Evolutionary conservation across 2,113 vertebrate species (phyloP).

Genomic region (Bufo gargarizans): DNA sequence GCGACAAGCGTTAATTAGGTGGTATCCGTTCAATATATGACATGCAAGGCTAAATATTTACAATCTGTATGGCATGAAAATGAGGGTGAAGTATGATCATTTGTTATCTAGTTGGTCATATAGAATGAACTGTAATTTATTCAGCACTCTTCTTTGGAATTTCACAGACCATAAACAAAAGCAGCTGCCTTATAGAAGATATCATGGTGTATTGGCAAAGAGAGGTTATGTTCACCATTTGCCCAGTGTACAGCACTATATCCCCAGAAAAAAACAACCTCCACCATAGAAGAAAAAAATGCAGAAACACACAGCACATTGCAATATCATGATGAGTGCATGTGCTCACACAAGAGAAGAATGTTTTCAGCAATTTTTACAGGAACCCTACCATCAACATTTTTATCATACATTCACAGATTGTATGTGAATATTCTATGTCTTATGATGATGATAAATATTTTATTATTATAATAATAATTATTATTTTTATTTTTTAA

Average conservation of each 20-base stretch:
- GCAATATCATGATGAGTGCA: too few species aligned
- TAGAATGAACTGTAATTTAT: background rate
- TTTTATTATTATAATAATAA: too few species aligned
- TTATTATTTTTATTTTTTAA: too few species aligned
- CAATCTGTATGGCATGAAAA: slow-evolving; percentile 22
- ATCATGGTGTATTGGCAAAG: background rate
- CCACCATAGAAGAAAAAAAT: too few species aligned
- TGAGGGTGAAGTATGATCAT: background rate
- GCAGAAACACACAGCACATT: too few species aligned
- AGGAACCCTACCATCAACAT: too few species aligned
- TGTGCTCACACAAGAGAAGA: too few species aligned
- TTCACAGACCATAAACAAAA: background rate
- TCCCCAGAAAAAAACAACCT: too few species aligned
- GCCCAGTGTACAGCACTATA: background rate
- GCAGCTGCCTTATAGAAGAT: background rate
- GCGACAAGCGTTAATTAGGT: slow-evolving; percentile 50
- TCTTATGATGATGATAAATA: too few species aligned
- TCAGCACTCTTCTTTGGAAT: background rate
- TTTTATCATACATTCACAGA: too few species aligned
- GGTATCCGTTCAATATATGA: slow-evolving; percentile 49
- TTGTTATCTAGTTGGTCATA: slow-evolving; percentile 31
- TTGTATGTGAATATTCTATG: too few species aligned
- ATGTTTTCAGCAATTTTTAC: too few species aligned
- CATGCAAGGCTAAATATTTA: slow-evolving; percentile 54
- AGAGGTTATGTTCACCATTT: background rate